Evolutionary conservation across 2,888 invertebrate genomes (phyloP), one percentile per base, ranked within the genome.

Genomic region (Germaria angustata): DNA sequence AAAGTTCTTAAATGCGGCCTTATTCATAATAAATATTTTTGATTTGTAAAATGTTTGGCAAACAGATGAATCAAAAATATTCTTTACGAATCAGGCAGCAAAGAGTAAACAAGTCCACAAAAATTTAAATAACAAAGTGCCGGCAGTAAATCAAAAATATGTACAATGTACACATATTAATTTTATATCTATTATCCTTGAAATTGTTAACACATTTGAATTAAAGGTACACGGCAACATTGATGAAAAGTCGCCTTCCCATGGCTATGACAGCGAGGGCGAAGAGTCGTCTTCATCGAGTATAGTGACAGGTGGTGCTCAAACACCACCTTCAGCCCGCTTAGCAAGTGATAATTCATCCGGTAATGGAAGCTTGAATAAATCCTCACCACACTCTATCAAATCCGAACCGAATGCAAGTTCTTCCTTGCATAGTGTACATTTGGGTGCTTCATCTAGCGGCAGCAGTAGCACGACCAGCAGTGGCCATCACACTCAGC

Each of bases 251-350:
- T 93, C 93, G 24, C 94, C 94, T n/a, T 95, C 95, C 53, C 93
- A 94, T 86, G 90, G 89, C 80, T 96, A 96, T 92, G 96, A 96
- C 90, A 96, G 96, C 91, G 97, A 97, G 90, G 96, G 96, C 51
- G 97, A 97, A 90, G 96, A 96, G 90, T 96, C 96, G 84, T 95
- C 94, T 90, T 95, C 95, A 75, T 95, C 95, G 1, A 95, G 95
- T 71, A 89, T 91, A 84, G 88, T 91, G 20, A 91, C 91, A 9
- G 91, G 91, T 36, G 91, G 91, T 7, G 89, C 91, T 2, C 91
- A 91, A 87, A 91, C 91, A 17, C 91, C 91, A 69, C 91, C 91
- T 11, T 89, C 90, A 63, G 86, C 87, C 59, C 84, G 81, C 11
- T 46, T 84, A 83, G 86, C 68, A 85, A 87, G 84, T 84, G 88